A percentile compares a stretch with the other conserved stretches of the same genome.
Evolutionary conservation across 2,888 invertebrate species (phyloP).

Genomic region (Eristalis tenax): DNA sequence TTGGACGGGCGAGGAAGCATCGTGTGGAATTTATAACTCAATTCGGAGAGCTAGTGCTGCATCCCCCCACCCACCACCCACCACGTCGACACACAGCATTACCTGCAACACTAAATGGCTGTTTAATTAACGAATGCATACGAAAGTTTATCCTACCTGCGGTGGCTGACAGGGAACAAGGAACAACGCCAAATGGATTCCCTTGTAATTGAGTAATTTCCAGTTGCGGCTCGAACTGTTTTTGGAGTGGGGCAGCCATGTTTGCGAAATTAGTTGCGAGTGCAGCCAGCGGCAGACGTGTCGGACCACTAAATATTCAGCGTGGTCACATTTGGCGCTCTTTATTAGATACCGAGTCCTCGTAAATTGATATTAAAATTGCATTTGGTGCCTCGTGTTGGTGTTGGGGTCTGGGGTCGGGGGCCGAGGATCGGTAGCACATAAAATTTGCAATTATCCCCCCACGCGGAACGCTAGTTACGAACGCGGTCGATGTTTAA

Average conservation of each 20-base stretch:
- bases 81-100: neutral
- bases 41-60: conserved; percentile 8
- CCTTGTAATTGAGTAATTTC: conserved; percentile 65
- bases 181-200: conserved; percentile 57
- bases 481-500: neutral
- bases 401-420: no score
- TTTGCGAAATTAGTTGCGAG: conserved; percentile 58
- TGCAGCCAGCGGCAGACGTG: conserved; percentile 52
- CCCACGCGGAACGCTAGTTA: conserved; percentile 6
- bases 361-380: conserved; percentile 71
- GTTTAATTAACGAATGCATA: conserved; percentile 66
- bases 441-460: conserved; percentile 26
- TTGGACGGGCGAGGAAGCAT: conserved; percentile 36
- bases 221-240: conserved; percentile 53
- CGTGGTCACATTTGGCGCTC: conserved; percentile 63
- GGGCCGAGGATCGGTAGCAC: neutral
- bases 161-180: conserved; percentile 4
- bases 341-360: conserved; percentile 61
- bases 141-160: conserved; percentile 57
- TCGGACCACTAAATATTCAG: conserved; percentile 67
- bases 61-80: neutral
- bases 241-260: conserved; percentile 9
- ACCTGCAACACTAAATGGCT: conserved; percentile 47
- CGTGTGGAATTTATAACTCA: conserved; percentile 49
- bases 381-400: conserved; percentile 23